These are phyloP conservation scores for Cryptocephalus primarius DNA, from an alignment of 2,888 invertebrate genomes.

Conservation along the genomic window DNA sequence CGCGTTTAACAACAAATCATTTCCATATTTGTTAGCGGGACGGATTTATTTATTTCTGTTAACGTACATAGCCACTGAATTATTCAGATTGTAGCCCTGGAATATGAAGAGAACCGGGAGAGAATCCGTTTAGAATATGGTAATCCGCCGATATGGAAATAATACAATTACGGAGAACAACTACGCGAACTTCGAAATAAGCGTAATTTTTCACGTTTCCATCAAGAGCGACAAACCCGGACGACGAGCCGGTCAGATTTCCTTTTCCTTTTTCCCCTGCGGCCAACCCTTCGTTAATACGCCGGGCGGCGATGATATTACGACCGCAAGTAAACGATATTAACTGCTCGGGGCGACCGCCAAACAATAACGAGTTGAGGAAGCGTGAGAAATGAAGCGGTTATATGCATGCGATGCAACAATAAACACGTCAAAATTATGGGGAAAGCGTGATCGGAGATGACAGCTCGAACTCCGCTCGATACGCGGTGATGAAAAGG, in stretches of 20 bases:
- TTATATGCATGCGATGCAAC: slow-evolving; percentile 24
- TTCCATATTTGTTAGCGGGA: background rate
- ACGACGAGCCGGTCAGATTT: too few species aligned
- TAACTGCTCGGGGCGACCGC: slow-evolving; percentile 11
- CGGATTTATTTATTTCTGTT: background rate
- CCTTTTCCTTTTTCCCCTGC: too few species aligned
- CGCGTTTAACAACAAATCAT: background rate
- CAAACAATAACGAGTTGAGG: slow-evolving; percentile 23
- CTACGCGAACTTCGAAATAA: too few species aligned
- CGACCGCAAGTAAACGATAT: background rate
- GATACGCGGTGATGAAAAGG: too few species aligned
- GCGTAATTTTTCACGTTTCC: too few species aligned
- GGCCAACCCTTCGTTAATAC: too few species aligned
- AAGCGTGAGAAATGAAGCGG: slow-evolving; percentile 27
- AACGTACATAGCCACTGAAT: background rate
- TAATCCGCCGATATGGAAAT: too few species aligned
- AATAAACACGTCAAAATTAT: slow-evolving; percentile 19
- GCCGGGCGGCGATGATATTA: too few species aligned
- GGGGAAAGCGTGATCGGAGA: slow-evolving; percentile 12
- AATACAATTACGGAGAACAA: too few species aligned
- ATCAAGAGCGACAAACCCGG: too few species aligned
- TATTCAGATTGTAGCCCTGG: background rate
- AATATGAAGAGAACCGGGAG: background rate
- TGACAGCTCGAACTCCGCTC: background rate
- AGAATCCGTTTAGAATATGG: too few species aligned